These are phyloP conservation scores for Trachymyrmex septentrionalis DNA, from an alignment of 1,140 invertebrate species.

Conservation along the genomic window DNA sequence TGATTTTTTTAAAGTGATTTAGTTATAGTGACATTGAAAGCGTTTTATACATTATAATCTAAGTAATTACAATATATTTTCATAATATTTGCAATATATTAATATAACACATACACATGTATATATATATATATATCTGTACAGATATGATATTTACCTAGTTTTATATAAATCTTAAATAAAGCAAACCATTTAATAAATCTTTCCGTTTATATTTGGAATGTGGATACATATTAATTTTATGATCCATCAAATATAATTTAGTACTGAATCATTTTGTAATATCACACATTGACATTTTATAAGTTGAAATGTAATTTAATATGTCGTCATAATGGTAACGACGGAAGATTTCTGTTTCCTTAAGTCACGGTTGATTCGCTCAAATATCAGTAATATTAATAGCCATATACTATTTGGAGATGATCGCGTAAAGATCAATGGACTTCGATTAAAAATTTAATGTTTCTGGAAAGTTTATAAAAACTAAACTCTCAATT, in stretches of 20 bases:
- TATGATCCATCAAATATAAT: neutral
- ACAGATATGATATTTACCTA: neutral
- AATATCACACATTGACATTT: conserved; percentile 10
- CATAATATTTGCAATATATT: neutral
- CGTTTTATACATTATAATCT: neutral
- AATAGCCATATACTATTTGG: conserved; percentile 48
- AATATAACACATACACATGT: too few relatives aligned
- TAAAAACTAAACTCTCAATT: conserved; percentile 52
- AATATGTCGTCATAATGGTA: conserved; percentile 29
- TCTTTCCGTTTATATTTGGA: neutral
- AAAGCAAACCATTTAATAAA: neutral
- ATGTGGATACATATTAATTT: neutral
- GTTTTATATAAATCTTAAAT: neutral
- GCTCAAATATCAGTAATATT: conserved; percentile 67
- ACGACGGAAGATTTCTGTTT: conserved; percentile 23
- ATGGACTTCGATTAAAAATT: conserved; percentile 60
- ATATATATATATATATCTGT: neutral
- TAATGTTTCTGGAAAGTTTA: conserved; percentile 52
- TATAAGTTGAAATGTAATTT: conserved; percentile 30
- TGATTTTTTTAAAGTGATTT: neutral
- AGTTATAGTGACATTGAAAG: neutral
- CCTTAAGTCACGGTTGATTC: neutral
- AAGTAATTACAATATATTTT: conserved; percentile 4
- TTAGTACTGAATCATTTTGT: conserved; percentile 18
- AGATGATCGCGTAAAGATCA: neutral